Conservation (phyloP, 1,140 invertebrate species). For the Triops longicaudatus region DNA sequence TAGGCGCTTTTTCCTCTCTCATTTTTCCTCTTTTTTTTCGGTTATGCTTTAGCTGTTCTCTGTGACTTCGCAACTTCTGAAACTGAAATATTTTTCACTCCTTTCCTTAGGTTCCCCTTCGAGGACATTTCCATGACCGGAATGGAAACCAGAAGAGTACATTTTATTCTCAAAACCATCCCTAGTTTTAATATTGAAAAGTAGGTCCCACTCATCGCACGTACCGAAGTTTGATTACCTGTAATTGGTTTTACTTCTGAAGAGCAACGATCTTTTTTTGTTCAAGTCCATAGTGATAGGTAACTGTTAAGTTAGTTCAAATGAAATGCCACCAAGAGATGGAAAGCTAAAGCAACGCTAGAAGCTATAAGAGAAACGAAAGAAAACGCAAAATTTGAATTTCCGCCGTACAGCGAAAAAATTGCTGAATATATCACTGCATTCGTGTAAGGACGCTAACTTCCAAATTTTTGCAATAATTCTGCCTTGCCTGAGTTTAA, state of each 20-base stretch:
- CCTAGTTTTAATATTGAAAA: conserved; percentile 50
- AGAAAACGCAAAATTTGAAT: background rate
- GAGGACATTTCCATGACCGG: conserved; percentile 84
- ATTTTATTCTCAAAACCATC: conserved; percentile 44
- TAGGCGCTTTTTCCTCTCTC: background rate
- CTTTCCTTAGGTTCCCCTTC: conserved; percentile 30
- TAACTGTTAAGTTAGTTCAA: conserved; percentile 21
- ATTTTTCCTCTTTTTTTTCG: background rate
- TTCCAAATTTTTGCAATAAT: background rate
- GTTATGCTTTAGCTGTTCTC: background rate
- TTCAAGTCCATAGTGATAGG: conserved; percentile 15
- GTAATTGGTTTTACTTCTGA: conserved; percentile 34
- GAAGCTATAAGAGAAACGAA: background rate
- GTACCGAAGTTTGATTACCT: conserved; percentile 34
- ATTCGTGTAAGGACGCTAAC: too few species aligned
- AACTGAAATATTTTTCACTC: background rate
- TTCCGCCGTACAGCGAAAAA: background rate
- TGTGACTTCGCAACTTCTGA: conserved; percentile 22
- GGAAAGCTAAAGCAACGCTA: conserved; percentile 22
- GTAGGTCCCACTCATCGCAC: conserved; percentile 36
- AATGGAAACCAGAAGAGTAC: conserved; percentile 43
- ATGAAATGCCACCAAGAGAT: conserved; percentile 1
- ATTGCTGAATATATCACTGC: background rate
- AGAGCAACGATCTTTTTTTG: conserved; percentile 31
- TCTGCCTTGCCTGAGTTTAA: background rate